phyloP scores from a whole-genome alignment of 1,140 invertebrate species.

The Heterodera carotae region DNA sequence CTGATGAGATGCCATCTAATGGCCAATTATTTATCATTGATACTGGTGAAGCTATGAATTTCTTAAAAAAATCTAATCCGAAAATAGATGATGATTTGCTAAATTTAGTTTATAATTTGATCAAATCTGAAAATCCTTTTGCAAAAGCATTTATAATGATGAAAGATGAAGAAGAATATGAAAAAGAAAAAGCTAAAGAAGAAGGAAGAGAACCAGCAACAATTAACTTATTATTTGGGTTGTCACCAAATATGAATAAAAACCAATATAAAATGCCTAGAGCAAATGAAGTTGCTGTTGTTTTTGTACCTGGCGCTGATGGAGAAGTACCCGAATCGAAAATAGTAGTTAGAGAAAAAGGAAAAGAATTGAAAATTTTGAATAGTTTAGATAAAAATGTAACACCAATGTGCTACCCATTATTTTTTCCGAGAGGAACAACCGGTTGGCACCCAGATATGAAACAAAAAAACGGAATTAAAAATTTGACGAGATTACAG shows the following conservation, averaged over 20 bases:
- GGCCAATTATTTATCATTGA: constrained; percentile 37
- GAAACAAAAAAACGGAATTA: no score
- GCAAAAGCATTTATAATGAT: constrained; percentile 26
- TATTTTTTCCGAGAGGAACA: no score
- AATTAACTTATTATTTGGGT: constrained; percentile 29
- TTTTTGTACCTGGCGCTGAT: constrained; percentile 36
- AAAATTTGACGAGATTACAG: no score
- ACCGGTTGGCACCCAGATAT: no score
- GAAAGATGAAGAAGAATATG: constrained; percentile 25
- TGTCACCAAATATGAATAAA: constrained; percentile 12
- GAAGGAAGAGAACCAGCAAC: constrained; percentile 26
- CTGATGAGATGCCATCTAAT: constrained; percentile 34
- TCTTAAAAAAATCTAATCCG: constrained; percentile 15
- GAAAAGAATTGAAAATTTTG: no score
- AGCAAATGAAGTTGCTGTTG: constrained; percentile 42
- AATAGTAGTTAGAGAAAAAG: no score
- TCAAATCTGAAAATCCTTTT: constrained; percentile 29
- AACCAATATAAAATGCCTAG: constrained; percentile 35
- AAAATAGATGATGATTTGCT: constrained; percentile 14
- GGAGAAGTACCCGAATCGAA: constrained; percentile 32
- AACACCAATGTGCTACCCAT: no score
- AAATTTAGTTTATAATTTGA: constrained; percentile 24
- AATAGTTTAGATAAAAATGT: no score
- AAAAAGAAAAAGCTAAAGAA: constrained; percentile 24
- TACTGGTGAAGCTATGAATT: constrained; percentile 39